Conservation (phyloP, 2,797 vertebrate genomes). For the Hemibagrus guttatus region DNA sequence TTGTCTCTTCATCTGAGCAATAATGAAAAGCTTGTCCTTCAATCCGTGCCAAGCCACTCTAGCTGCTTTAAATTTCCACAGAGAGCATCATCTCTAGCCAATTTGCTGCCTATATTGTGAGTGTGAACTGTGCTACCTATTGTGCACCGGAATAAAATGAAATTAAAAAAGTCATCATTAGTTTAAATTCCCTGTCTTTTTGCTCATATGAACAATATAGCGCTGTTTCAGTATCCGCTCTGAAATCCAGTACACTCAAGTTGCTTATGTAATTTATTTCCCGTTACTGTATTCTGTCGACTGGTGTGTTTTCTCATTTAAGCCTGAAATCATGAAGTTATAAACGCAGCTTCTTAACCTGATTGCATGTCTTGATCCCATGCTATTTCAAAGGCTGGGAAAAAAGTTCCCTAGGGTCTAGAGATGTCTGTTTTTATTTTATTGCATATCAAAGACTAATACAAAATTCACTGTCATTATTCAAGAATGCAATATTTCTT, state of each 20-base stretch:
- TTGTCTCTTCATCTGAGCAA: constrained; percentile 35
- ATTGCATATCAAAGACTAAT: constrained; percentile 9
- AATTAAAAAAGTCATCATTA: constrained; percentile 39
- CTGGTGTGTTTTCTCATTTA: constrained; percentile 31
- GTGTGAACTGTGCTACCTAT: constrained; percentile 37
- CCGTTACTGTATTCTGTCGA: constrained; percentile 24
- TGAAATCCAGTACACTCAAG: constrained; percentile 10
- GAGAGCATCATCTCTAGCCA: constrained; percentile 18
- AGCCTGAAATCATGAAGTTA: constrained; percentile 40
- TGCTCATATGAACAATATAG: constrained; percentile 20
- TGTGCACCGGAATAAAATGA: constrained; percentile 42
- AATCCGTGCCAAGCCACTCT: constrained; percentile 25
- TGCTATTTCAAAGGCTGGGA: constrained; percentile 23
- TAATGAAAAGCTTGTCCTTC: constrained; percentile 52
- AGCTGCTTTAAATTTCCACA: constrained; percentile 35
- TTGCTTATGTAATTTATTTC: constrained; percentile 38
- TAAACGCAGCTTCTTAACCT: constrained; percentile 46
- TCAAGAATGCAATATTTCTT: background rate
- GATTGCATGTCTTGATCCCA: constrained; percentile 38
- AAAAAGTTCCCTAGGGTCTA: constrained; percentile 10
- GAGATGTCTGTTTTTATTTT: constrained; percentile 2
- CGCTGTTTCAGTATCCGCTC: constrained; percentile 21
- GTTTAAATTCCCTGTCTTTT: constrained; percentile 38
- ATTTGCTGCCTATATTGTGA: constrained; percentile 24
- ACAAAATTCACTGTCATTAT: constrained; percentile 17